Conservation (phyloP, 2,113 vertebrate species). For the Lophius piscatorius region DNA sequence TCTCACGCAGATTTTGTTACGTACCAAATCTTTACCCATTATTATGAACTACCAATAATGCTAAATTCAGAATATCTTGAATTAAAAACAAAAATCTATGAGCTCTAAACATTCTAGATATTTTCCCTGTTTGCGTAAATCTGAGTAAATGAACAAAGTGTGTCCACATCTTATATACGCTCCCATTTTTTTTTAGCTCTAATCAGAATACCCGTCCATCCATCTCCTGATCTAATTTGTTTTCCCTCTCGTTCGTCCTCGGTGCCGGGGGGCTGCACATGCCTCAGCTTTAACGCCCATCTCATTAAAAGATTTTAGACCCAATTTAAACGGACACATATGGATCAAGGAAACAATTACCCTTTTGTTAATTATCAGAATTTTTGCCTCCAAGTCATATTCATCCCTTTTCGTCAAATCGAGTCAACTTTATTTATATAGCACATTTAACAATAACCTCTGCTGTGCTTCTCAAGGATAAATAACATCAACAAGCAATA, state of each 20-base stretch:
- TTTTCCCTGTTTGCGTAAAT: no score
- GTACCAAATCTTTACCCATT: no score
- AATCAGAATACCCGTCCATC: not conserved
- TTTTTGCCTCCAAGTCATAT: constrained; percentile 1
- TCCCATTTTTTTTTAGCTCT: constrained; percentile 1
- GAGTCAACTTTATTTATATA: no score
- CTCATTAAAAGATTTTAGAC: constrained; percentile 54
- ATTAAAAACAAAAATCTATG: no score
- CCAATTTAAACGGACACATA: constrained; percentile 21
- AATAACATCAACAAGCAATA: no score
- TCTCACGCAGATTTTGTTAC: no score
- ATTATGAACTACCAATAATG: no score
- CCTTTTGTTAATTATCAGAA: constrained; percentile 32
- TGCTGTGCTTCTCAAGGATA: no score
- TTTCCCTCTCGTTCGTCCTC: not conserved
- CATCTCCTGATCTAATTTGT: not conserved
- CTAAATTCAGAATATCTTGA: no score
- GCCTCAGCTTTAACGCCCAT: constrained; percentile 1
- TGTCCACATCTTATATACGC: not conserved
- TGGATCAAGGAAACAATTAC: constrained; percentile 46
- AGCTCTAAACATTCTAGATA: no score
- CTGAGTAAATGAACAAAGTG: not conserved
- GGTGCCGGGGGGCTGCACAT: not conserved
- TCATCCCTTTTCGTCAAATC: no score
- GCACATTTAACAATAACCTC: no score